Evolutionary conservation across 2,888 invertebrate species (phyloP), one percentile per base, ranked within the genome.

Genomic region (Rhabditoides inermis): DNA sequence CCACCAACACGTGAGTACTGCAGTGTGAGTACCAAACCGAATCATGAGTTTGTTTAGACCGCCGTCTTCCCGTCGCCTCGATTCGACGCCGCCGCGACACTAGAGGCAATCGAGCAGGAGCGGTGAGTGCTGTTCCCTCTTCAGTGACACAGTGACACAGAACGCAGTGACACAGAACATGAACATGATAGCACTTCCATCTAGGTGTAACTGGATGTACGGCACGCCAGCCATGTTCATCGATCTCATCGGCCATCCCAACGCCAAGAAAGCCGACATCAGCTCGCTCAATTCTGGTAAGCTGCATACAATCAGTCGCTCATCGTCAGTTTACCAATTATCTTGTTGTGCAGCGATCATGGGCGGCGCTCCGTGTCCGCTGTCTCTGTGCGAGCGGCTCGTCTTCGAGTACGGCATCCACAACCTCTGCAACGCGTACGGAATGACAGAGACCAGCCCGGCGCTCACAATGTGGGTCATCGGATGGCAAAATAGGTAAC

Each of bases 101-200:
- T 88, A 2, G 77, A 82, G 41, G 82, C 85, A 0, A 82, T 87
- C 2, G 76, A 81, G n/a, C 76, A 82, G 18, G 85, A 88, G 77
- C 83, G 82, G 82, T 86, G 77, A 77, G 76, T 63, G 47, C 5
- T n/a, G 7, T 30, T n/a, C 5, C 6, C 39, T 5, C 10, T n/a
- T 6, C 10, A 6, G 18, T 39, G n/a, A 6, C 18, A 39, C 18
- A 12, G 4, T 15, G 36, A n/a, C n/a, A n/a, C n/a, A n/a, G n/a
- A n/a, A n/a, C n/a, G n/a, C n/a, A n/a, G n/a, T 32, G 15, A 15
- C 15, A 10, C 15, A 32, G 10, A 32, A 32, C 32, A 10, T 15
- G 15, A 10, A 32, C 10, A 32, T 32, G 15, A 32, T 12, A 32
- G 15, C 15, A 7, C 10, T 32, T 7, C 10, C 40, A 18, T 18